Percentiles rank a stretch among this genome's conserved stretches.
These are phyloP conservation scores for Machimus rusticus DNA, from an alignment of 2,888 invertebrate genomes.

Conservation along the genomic window DNA sequence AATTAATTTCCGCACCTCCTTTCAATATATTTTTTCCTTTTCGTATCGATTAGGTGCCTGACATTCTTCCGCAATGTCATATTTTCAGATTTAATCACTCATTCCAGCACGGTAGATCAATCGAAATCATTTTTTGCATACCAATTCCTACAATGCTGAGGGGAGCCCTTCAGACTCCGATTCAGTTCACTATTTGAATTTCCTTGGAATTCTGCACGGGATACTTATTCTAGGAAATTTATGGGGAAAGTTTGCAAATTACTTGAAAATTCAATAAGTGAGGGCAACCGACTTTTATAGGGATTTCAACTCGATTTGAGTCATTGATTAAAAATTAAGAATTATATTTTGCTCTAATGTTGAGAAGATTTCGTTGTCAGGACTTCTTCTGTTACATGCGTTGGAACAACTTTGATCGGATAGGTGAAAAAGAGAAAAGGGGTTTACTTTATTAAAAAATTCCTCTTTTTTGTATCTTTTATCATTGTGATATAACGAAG, in stretches of 20 bases:
- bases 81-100: background rate
- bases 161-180: background rate
- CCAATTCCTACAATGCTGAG: background rate
- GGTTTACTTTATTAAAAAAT: too few relatives aligned
- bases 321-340: background rate
- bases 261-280: background rate
- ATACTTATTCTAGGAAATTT: background rate
- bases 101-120: background rate
- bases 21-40: background rate
- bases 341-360: background rate
- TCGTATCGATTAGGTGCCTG: background rate
- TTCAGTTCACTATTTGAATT: background rate
- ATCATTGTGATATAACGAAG: too few relatives aligned
- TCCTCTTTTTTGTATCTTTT: too few relatives aligned
- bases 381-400: background rate
- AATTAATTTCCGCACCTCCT: conserved; percentile 1
- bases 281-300: background rate
- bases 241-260: background rate
- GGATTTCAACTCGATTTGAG: background rate
- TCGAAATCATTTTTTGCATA: background rate
- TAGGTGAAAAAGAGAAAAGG: background rate
- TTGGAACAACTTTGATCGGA: background rate
- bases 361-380: background rate
- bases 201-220: background rate
- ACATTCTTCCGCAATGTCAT: background rate